Evolutionary conservation across 2,113 vertebrate genomes (phyloP).

Genomic region (Charadrius vociferus): DNA sequence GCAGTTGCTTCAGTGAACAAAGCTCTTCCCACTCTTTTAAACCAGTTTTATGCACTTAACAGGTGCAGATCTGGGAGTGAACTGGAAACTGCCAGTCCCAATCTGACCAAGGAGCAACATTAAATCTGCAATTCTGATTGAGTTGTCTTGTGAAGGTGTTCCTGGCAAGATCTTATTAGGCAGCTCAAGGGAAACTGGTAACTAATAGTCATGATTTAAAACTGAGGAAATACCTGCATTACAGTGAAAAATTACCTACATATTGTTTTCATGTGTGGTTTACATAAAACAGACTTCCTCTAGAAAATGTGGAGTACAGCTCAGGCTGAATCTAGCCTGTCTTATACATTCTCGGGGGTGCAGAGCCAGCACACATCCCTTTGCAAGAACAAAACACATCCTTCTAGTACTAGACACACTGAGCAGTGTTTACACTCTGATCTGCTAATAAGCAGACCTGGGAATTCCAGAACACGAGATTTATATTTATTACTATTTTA

Average conservation of each 20-base stretch:
- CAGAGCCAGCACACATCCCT: not conserved
- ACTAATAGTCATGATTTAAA: not conserved
- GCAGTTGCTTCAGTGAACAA: not conserved
- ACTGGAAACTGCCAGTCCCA: not conserved
- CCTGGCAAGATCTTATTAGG: not conserved
- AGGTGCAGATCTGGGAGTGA: not conserved
- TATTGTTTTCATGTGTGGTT: not conserved
- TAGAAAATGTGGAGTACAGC: not conserved
- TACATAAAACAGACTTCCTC: not conserved
- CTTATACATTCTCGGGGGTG: not conserved
- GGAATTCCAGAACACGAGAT: constrained; percentile 14
- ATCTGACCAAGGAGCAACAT: not conserved
- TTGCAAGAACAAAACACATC: not conserved
- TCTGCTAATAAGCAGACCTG: constrained; percentile 36
- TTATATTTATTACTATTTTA: constrained; percentile 56
- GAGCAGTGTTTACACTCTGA: constrained; percentile 44
- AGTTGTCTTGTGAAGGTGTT: not conserved
- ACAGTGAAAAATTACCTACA: not conserved
- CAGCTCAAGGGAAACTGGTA: not conserved
- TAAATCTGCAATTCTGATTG: not conserved
- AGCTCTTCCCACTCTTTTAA: not conserved
- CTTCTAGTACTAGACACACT: constrained; percentile 4
- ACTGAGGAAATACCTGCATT: not conserved
- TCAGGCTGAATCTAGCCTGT: not conserved
- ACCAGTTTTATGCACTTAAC: not conserved